Conservation (phyloP, 2,797 vertebrate genomes). For the Rhinichthys osculus region DNA sequence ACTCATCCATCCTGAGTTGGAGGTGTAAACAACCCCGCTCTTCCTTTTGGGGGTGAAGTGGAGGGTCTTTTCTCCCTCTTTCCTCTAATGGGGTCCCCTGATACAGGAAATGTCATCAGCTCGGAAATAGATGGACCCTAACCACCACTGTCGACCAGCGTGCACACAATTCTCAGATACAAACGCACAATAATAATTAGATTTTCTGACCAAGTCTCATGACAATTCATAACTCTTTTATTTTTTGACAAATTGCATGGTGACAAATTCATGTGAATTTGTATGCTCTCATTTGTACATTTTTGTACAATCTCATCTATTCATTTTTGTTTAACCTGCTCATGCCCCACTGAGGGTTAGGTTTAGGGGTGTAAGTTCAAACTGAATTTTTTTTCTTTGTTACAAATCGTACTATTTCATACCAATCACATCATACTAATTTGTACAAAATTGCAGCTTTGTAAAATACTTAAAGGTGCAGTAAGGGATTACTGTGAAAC, state of each 20-base stretch:
- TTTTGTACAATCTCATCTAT: neutral
- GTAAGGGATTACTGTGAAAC: neutral
- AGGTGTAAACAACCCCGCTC: conserved; percentile 61
- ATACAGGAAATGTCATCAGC: conserved; percentile 79
- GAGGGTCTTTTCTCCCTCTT: conserved; percentile 75
- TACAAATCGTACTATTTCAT: neutral
- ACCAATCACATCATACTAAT: no score
- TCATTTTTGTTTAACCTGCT: neutral
- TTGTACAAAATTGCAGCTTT: neutral
- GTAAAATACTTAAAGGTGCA: neutral
- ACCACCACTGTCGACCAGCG: conserved; percentile 18
- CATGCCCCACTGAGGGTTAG: neutral
- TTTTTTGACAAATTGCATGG: conserved; percentile 11
- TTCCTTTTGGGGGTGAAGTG: conserved; percentile 73
- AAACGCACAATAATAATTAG: conserved; percentile 16
- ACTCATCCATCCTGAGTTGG: conserved; percentile 68
- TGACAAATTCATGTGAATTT: neutral
- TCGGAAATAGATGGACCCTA: conserved; percentile 76
- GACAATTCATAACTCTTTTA: neutral
- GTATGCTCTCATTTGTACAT: neutral
- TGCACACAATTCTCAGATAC: conserved; percentile 48
- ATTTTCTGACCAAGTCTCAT: neutral
- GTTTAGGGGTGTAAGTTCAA: neutral
- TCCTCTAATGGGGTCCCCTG: conserved; percentile 87
- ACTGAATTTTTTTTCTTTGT: neutral